Evolutionary conservation across 2,888 invertebrate genomes (phyloP).

Genomic region (Drosophila pseudotalamancana): DNA sequence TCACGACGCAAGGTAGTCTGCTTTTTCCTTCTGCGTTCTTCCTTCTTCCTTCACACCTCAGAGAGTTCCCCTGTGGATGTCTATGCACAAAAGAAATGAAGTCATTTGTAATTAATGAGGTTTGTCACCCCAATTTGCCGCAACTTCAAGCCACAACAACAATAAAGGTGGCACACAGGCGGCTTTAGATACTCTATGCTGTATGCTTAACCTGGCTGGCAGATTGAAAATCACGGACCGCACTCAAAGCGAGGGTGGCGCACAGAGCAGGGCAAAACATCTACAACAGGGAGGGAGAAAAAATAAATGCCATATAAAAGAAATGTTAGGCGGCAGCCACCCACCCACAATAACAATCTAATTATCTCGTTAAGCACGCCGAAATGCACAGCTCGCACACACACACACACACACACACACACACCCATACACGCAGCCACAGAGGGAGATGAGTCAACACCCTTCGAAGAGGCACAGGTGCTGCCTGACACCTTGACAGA

Average conservation of each 20-base stretch:
- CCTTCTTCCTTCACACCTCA: constrained; percentile 63
- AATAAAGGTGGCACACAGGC: constrained; percentile 12
- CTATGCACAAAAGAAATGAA: constrained; percentile 67
- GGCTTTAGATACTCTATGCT: constrained; percentile 29
- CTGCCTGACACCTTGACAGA: constrained; percentile 65
- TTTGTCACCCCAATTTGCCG: constrained; percentile 79
- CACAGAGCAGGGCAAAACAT: constrained; percentile 7
- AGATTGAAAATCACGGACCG: constrained; percentile 67
- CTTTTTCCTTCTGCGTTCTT: too few relatives aligned
- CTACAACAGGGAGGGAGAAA: constrained; percentile 7
- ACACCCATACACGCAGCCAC: constrained; percentile 7
- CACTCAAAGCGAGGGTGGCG: constrained; percentile 41
- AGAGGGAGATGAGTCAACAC: constrained; percentile 20
- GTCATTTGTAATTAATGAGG: constrained; percentile 81
- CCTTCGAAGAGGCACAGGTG: constrained; percentile 33
- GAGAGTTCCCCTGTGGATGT: constrained; percentile 46
- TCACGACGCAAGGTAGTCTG: constrained; percentile 24
- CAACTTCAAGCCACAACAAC: constrained; percentile 59
- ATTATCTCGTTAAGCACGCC: constrained; percentile 80
- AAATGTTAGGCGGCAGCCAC: constrained; percentile 25
- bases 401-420: constrained; percentile 2
- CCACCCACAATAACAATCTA: constrained; percentile 76
- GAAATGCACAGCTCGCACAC: constrained; percentile 51
- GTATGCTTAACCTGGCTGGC: constrained; percentile 54
- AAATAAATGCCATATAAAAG: constrained; percentile 44